phyloP scores from a whole-genome alignment of 2,888 invertebrate species.

The Didymodactylos carnosus region DNA sequence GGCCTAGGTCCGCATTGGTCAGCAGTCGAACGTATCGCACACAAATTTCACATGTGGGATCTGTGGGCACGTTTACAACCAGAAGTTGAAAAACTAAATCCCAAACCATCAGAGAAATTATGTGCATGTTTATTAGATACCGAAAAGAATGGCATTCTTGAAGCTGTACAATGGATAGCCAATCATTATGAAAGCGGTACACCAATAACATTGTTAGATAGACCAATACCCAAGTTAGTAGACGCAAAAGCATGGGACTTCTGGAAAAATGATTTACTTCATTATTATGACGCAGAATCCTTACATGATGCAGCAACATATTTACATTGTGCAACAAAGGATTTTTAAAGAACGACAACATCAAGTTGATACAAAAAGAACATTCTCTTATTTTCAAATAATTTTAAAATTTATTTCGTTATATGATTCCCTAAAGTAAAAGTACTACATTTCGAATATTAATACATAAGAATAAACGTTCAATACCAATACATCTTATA shows the following conservation, averaged over 20 bases:
- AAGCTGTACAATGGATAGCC: constrained; percentile 21
- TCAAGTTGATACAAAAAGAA: too few species aligned
- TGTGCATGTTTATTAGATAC: constrained; percentile 20
- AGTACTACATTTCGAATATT: too few species aligned
- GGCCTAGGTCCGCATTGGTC: constrained; percentile 24
- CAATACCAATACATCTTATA: too few species aligned
- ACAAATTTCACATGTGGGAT: constrained; percentile 24
- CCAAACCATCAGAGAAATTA: constrained; percentile 16
- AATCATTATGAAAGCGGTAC: constrained; percentile 23
- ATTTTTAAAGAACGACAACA: neutral
- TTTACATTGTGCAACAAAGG: constrained; percentile 20
- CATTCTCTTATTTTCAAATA: too few species aligned
- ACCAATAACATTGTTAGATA: constrained; percentile 23
- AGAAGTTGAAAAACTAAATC: constrained; percentile 15
- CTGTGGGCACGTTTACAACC: constrained; percentile 17
- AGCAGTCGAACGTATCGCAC: constrained; percentile 22
- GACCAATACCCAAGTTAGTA: constrained; percentile 22
- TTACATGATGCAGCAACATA: constrained; percentile 22
- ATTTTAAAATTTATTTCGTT: too few species aligned
- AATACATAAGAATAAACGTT: too few species aligned
- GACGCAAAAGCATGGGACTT: constrained; percentile 21
- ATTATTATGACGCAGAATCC: constrained; percentile 22
- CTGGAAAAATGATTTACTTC: constrained; percentile 22
- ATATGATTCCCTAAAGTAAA: too few species aligned
- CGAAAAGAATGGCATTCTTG: constrained; percentile 20